phyloP scores from a whole-genome alignment of 2,113 vertebrate genomes.

The Pionites leucogaster region DNA sequence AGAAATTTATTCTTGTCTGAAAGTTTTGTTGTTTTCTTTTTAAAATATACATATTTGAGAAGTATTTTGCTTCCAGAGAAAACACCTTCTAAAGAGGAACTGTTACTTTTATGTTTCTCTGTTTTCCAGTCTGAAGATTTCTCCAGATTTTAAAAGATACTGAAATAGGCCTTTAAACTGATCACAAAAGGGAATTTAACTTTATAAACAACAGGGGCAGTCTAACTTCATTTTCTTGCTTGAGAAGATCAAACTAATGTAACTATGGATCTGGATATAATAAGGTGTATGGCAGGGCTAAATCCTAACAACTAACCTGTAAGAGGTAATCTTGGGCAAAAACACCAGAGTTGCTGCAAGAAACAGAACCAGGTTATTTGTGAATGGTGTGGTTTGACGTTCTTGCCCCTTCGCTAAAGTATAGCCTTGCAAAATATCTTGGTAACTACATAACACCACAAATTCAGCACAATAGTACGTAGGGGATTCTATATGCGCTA shows the following conservation, averaged over 20 bases:
- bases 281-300: not conserved
- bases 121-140: not conserved
- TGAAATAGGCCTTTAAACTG: not conserved
- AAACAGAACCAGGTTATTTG: not conserved
- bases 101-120: not conserved
- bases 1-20: not conserved
- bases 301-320: not conserved
- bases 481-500: rapidly evolving
- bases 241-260: not conserved
- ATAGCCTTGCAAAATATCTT: not conserved
- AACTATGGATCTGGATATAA: not conserved
- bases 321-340: not conserved
- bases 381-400: not conserved
- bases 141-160: not conserved
- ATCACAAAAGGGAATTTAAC: not conserved
- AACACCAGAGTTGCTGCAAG: not conserved
- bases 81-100: not conserved
- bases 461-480: not conserved
- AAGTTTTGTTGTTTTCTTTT: not conserved
- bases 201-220: not conserved
- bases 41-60: not conserved
- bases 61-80: not conserved
- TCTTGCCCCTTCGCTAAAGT: not conserved
- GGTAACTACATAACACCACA: not conserved
- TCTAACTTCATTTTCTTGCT: not conserved